These are phyloP conservation scores for Macrosiphum euphorbiae DNA, from an alignment of 2,888 invertebrate genomes.

Conservation along the genomic window DNA sequence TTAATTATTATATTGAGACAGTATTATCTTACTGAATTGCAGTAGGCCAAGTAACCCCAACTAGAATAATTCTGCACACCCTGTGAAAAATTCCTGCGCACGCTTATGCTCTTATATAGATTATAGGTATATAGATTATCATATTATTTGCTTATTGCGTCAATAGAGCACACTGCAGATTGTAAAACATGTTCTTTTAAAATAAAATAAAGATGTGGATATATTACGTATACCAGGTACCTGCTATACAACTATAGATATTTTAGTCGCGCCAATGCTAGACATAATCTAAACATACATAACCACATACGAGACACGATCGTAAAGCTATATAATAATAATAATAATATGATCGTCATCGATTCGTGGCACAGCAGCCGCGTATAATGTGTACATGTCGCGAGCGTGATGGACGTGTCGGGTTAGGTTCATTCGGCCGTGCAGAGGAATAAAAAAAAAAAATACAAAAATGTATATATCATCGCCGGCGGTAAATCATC, in stretches of 20 bases:
- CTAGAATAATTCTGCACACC: no score
- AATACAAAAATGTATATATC: constrained; percentile 6
- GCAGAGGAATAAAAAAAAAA: constrained; percentile 22
- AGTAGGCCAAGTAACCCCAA: no score
- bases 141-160: neutral
- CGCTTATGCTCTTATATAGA: no score
- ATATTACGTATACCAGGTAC: neutral
- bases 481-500: constrained; percentile 59
- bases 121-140: no score
- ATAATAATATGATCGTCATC: neutral
- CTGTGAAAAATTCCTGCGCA: no score
- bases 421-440: constrained; percentile 18
- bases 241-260: no score
- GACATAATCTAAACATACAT: neutral
- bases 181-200: no score
- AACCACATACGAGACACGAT: neutral
- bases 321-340: neutral
- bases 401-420: constrained; percentile 10
- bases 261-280: neutral
- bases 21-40: no score
- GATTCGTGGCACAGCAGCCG: neutral
- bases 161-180: no score
- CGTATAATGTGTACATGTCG: neutral
- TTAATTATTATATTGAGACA: no score
- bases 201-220: neutral